Base-by-base conservation (phyloP, 2,113 vertebrate genomes). In the Rhynchopsitta pachyrhyncha region DNA sequence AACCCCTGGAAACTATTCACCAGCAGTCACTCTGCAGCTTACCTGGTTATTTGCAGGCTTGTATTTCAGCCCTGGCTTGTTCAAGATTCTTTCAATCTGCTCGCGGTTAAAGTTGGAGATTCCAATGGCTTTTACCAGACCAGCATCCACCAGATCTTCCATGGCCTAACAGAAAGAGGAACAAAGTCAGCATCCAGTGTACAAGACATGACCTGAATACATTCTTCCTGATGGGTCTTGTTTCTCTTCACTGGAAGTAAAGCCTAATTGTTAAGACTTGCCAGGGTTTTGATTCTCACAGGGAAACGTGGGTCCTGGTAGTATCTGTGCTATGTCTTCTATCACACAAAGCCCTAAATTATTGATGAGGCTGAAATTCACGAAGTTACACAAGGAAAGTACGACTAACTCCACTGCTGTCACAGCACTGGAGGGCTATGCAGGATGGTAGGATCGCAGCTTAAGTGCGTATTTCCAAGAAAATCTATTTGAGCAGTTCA, bases 61-160 rank as follows among this genome's bases (percentile, higher is more conserved):
- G 82, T 99, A 49, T 37, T 99, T 99, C 75, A 99, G 98, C 9
- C 98, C 98, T 5, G 98, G 99, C 52, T 99, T 99, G 94, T 98
- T 99, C 91, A 99, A 94, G 88, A 99, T 47, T 68, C 97, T 97
- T 93, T 99, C 99, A 11, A 76, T 98, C 93, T 99, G 99, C 13
- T 98, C 97, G 49, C 52, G 98, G 97, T 99, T 99, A 70, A 99
- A 99, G 97, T 99, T 99, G 81, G 99, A 99, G 82, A 99, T n/a
- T 0, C 99, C 99, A 31, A 99, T 98, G 31, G 99, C 97, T 97
- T 98, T 99, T 22, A 99, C 99, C 92, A 99, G 90, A 7, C 99
- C 99, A 55, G 97, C 97, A 31, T 99, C 99, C 66, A 99, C 97
- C 82, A 99, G 98, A 55, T 99, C 98, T 17, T 99, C 99, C 99